A percentile compares a stretch with the other conserved stretches of the same genome.
Evolutionary conservation across 2,113 vertebrate genomes (phyloP).

Genomic region (Pholis gunnellus): DNA sequence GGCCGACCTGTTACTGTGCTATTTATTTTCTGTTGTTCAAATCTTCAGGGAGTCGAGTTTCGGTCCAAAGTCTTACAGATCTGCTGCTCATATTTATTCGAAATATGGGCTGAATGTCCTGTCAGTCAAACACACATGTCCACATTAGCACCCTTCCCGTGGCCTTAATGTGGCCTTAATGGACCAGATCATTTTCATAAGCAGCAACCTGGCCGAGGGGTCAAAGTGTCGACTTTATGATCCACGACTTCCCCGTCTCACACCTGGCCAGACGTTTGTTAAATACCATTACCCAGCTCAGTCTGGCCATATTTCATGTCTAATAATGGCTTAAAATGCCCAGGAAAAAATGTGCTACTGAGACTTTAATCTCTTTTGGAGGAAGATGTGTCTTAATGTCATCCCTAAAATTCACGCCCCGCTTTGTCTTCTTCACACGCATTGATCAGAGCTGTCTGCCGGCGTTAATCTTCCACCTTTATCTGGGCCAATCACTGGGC

Average conservation of each 20-base stretch:
- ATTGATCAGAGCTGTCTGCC: slow-evolving; percentile 43
- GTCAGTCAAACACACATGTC: background rate
- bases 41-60: background rate
- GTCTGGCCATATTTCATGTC: background rate
- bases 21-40: background rate
- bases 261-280: background rate
- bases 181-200: background rate
- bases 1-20: background rate
- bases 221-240: background rate
- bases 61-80: background rate
- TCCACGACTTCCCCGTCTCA: background rate
- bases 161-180: background rate
- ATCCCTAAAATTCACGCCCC: background rate
- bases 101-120: too few species aligned
- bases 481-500: slow-evolving; percentile 44
- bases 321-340: background rate
- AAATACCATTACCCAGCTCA: background rate
- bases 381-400: slow-evolving; percentile 18
- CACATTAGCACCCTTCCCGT: too few species aligned
- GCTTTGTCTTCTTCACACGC: slow-evolving; percentile 3
- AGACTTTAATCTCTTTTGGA: background rate
- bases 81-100: background rate
- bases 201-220: background rate
- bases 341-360: background rate
- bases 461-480: slow-evolving; percentile 43